Percentiles rank a stretch among this genome's conserved stretches.
phyloP scores from a whole-genome alignment of 2,888 invertebrate species.

The Parapristionchus giblindavisi region DNA sequence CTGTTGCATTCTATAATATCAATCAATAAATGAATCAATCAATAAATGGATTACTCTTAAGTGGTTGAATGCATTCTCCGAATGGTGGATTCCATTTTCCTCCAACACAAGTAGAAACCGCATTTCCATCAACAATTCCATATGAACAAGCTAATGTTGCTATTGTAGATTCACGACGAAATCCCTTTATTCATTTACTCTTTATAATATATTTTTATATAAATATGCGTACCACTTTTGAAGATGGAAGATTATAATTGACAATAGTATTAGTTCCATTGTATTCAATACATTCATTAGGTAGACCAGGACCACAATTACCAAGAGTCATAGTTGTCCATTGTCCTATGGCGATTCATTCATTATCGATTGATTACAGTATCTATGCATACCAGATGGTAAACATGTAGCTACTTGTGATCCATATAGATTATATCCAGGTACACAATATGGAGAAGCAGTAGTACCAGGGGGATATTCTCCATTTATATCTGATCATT shows the following conservation, averaged over 20 bases:
- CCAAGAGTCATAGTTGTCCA: constrained; percentile 25
- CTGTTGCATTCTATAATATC: constrained; percentile 5
- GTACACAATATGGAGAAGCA: constrained; percentile 10
- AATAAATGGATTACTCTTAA: neutral
- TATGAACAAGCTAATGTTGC: constrained; percentile 4
- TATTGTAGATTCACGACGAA: constrained; percentile 34
- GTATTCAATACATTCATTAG: constrained; percentile 29
- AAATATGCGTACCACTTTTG: neutral
- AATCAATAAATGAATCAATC: neutral
- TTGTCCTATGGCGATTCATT: neutral
- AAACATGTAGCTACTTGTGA: constrained; percentile 25
- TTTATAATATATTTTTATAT: neutral
- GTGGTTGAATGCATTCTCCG: constrained; percentile 6
- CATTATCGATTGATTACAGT: neutral
- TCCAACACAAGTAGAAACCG: constrained; percentile 28
- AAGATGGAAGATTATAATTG: constrained; percentile 26
- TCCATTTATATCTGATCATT: constrained; percentile 18
- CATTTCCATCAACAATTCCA: constrained; percentile 15
- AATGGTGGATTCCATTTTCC: constrained; percentile 34
- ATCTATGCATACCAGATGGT: constrained; percentile 1
- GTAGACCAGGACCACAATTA: constrained; percentile 28
- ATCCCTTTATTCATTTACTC: constrained; percentile 24
- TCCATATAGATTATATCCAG: constrained; percentile 29
- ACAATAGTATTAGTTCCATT: neutral
- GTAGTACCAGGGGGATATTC: constrained; percentile 19